Percentiles rank a stretch among this genome's conserved stretches.
These are phyloP conservation scores for Parauchenoglanis punctatus DNA, from an alignment of 2,797 vertebrate genomes.

Conservation along the genomic window DNA sequence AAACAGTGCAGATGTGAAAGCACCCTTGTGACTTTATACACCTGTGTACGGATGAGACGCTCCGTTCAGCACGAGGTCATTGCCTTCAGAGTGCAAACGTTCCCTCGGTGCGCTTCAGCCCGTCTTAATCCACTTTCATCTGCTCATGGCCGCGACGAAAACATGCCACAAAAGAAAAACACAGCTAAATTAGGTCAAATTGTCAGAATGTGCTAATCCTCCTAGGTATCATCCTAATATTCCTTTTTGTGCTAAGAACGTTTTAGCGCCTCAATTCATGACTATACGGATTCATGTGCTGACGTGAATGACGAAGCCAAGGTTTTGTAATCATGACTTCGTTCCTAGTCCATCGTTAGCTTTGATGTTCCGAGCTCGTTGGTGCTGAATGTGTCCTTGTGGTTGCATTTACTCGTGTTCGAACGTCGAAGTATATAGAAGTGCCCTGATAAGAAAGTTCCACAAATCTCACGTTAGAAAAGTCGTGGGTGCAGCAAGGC, in stretches of 20 bases:
- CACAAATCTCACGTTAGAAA: constrained; percentile 33
- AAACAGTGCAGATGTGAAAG: constrained; percentile 5
- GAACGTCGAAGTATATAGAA: constrained; percentile 12
- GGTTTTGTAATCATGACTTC: neutral
- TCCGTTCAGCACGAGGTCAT: neutral
- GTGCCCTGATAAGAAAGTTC: constrained; percentile 42
- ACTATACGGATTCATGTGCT: neutral
- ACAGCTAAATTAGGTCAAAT: neutral
- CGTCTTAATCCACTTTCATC: neutral
- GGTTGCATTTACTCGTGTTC: neutral
- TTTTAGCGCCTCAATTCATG: neutral
- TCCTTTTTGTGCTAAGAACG: neutral
- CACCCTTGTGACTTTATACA: neutral
- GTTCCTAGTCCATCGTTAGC: neutral
- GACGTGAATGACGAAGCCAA: neutral
- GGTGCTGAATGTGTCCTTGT: neutral
- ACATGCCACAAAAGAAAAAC: neutral
- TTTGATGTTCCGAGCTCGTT: neutral
- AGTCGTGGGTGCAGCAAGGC: constrained; percentile 33
- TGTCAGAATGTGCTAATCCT: neutral
- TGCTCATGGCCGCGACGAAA: neutral
- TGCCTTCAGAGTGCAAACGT: constrained; percentile 24
- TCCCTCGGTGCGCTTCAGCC: neutral
- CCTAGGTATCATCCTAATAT: neutral
- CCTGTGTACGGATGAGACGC: neutral